These are phyloP conservation scores for Limenitis camilla DNA, from an alignment of 2,888 invertebrate genomes.

Conservation along the genomic window DNA sequence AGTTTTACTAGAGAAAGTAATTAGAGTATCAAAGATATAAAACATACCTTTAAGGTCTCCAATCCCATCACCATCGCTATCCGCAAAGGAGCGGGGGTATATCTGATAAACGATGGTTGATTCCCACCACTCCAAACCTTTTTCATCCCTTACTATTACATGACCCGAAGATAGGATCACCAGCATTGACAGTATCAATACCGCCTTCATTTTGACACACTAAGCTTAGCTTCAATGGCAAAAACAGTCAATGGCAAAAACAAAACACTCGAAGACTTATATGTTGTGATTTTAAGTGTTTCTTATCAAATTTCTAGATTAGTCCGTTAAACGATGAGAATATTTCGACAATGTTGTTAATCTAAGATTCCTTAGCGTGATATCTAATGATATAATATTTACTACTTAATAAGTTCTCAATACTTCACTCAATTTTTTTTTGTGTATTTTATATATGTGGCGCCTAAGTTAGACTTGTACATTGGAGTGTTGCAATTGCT, in stretches of 20 bases:
- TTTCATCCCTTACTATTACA: slow-evolving; percentile 32
- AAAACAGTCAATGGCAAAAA: background rate
- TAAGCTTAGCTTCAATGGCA: background rate
- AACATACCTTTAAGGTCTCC: slow-evolving; percentile 72
- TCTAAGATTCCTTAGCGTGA: background rate
- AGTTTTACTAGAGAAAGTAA: no score
- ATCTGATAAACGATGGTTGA: slow-evolving; percentile 85
- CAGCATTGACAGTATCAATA: slow-evolving; percentile 38
- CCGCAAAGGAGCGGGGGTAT: slow-evolving; percentile 85
- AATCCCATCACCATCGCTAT: slow-evolving; percentile 83
- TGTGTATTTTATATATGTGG: no score
- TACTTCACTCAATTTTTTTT: no score
- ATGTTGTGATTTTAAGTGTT: background rate
- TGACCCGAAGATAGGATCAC: slow-evolving; percentile 34
- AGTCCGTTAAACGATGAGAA: background rate
- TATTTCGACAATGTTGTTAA: background rate
- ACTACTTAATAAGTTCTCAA: no score
- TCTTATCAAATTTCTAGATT: slow-evolving; percentile 8
- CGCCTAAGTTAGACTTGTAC: no score
- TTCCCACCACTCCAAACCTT: slow-evolving; percentile 81
- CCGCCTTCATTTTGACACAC: slow-evolving; percentile 35
- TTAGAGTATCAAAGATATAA: slow-evolving; percentile 3
- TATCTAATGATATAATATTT: no score
- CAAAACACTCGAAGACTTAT: slow-evolving; percentile 9
- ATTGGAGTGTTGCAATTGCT: no score